Evolutionary conservation across 2,888 invertebrate genomes (phyloP).

Genomic region (Microplitis manilae): DNA sequence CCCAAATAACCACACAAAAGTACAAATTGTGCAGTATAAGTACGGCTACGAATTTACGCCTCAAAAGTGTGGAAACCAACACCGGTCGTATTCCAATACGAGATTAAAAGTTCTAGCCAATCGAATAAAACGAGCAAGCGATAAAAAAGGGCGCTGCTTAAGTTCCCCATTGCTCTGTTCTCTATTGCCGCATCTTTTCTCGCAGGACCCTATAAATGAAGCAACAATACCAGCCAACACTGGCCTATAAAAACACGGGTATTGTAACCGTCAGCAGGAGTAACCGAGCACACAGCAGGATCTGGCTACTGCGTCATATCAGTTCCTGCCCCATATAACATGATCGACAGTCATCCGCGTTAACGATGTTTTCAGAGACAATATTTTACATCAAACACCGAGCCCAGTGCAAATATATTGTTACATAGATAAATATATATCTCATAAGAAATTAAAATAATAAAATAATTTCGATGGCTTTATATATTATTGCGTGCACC

Average conservation of each 20-base stretch:
- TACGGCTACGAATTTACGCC: constrained; percentile 4
- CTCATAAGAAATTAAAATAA: not conserved
- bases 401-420: constrained; percentile 54
- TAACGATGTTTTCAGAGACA: constrained; percentile 71
- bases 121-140: not conserved
- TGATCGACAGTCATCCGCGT: constrained; percentile 67
- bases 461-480: not conserved
- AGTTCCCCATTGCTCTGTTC: not conserved
- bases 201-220: constrained; percentile 67
- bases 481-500: not conserved
- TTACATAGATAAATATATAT: not conserved
- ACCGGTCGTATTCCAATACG: constrained; percentile 30
- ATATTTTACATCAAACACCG: constrained; percentile 55
- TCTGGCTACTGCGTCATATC: constrained; percentile 1
- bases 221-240: constrained; percentile 66
- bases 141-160: constrained; percentile 7
- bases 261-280: constrained; percentile 59
- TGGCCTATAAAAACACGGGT: constrained; percentile 62
- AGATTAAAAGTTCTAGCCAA: constrained; percentile 3
- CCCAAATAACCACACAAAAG: constrained; percentile 3
- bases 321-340: constrained; percentile 5
- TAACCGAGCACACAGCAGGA: constrained; percentile 29
- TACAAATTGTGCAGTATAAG: constrained; percentile 4
- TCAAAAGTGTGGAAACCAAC: constrained; percentile 17
- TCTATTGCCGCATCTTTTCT: constrained; percentile 10